phyloP scores from a whole-genome alignment of 2,113 vertebrate genomes.

The Andinoacara biseriatus region DNA sequence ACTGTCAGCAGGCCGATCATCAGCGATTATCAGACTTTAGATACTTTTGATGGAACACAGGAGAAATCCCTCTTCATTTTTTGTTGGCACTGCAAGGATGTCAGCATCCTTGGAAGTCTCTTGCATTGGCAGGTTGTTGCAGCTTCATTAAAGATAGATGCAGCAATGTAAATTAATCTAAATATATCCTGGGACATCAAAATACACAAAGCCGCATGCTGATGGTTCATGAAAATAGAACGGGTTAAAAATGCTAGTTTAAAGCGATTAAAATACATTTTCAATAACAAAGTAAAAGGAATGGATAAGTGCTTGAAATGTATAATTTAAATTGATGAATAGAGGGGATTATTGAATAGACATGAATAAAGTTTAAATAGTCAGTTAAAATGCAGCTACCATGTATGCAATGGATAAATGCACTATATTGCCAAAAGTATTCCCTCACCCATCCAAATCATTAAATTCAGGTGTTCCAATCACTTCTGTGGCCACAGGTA shows the following conservation, averaged over 20 bases:
- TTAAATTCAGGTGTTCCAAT: no score
- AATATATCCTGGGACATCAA: neutral
- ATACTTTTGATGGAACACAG: neutral
- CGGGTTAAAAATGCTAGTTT: no score
- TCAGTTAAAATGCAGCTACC: no score
- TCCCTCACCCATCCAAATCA: no score
- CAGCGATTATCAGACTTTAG: neutral
- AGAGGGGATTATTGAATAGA: neutral
- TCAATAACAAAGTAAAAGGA: no score
- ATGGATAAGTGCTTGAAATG: no score
- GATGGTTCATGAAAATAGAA: neutral
- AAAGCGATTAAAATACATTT: no score
- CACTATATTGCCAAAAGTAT: no score
- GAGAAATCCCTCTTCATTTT: neutral
- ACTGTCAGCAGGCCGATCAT: neutral
- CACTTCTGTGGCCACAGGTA: no score
- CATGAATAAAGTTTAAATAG: no score
- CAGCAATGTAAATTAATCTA: neutral
- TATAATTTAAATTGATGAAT: neutral
- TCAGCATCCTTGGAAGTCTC: neutral
- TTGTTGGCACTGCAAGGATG: neutral
- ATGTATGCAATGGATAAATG: no score
- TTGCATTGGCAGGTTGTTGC: neutral
- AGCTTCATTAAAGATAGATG: neutral
- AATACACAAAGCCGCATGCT: neutral